Evolutionary conservation across 2,113 vertebrate genomes (phyloP).

Genomic region (Neogobius melanostomus): DNA sequence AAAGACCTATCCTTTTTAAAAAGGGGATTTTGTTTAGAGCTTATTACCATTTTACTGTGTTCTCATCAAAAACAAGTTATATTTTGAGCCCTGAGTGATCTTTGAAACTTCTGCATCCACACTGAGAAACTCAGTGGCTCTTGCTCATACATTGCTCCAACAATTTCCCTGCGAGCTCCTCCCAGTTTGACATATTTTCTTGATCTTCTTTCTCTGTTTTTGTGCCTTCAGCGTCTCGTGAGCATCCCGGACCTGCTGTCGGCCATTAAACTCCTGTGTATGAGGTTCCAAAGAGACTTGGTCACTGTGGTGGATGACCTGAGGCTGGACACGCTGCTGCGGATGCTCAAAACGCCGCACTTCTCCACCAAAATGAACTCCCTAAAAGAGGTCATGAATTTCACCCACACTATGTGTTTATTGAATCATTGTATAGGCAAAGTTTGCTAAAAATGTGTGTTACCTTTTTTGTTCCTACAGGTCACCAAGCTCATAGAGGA

Average conservation of each 20-base stretch:
- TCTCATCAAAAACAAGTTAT: not conserved
- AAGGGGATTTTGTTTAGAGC: no score
- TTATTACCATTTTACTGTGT: no score
- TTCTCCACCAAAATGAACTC: slow-evolving; percentile 99
- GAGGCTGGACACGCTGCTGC: slow-evolving; percentile 90
- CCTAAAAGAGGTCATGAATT: slow-evolving; percentile 90
- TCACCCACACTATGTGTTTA: not conserved
- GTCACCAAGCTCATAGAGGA: slow-evolving; percentile 98
- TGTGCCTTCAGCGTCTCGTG: slow-evolving; percentile 82
- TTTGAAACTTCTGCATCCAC: no score
- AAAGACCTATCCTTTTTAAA: slow-evolving; percentile 5
- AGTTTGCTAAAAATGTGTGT: not conserved
- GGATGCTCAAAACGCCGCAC: slow-evolving; percentile 98
- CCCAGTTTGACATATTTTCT: not conserved
- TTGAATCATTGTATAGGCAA: not conserved
- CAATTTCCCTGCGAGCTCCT: no score
- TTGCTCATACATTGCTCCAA: no score
- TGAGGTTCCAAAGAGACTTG: slow-evolving; percentile 95
- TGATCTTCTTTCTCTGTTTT: not conserved
- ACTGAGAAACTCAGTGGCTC: no score
- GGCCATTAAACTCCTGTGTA: slow-evolving; percentile 96
- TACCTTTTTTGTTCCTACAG: slow-evolving; percentile 63
- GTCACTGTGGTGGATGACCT: slow-evolving; percentile 92
- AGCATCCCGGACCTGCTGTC: slow-evolving; percentile 97
- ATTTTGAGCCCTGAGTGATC: not conserved